These are phyloP conservation scores for Parnassius glacialis DNA, from an alignment of 2,888 invertebrate genomes.

Conservation along the genomic window DNA sequence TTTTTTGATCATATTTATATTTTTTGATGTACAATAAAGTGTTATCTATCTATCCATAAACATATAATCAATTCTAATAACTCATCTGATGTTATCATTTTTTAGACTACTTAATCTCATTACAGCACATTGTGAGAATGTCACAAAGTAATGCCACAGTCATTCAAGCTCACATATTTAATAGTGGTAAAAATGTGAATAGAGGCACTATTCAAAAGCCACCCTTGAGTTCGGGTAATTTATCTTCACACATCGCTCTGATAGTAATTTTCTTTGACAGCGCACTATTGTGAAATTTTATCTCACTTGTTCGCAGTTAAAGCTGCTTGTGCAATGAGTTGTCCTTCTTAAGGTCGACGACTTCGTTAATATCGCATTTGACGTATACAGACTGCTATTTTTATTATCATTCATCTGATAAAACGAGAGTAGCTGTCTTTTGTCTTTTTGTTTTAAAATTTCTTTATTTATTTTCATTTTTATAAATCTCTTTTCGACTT, in stretches of 20 bases:
- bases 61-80: neutral
- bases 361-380: neutral
- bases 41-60: too few species aligned
- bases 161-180: conserved; percentile 11
- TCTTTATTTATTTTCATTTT: too few species aligned
- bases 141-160: conserved; percentile 3
- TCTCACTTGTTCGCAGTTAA: conserved; percentile 9
- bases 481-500: too few species aligned
- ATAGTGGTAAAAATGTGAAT: conserved; percentile 18
- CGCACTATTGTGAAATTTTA: conserved; percentile 18
- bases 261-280: conserved; percentile 25
- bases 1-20: too few species aligned
- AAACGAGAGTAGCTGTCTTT: neutral
- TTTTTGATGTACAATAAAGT: too few species aligned
- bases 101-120: conserved; percentile 5
- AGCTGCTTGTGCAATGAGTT: conserved; percentile 8
- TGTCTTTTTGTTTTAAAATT: too few species aligned
- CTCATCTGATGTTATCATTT: neutral
- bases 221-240: conserved; percentile 11
- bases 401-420: neutral
- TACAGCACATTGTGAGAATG: conserved; percentile 6
- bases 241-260: conserved; percentile 19
- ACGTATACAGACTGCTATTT: neutral
- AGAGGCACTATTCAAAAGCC: conserved; percentile 18
- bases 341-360: neutral